Percentiles rank a stretch among this genome's conserved stretches.
These are phyloP conservation scores for Gadopsis marmoratus DNA, from an alignment of 2,797 vertebrate species.

Conservation along the genomic window DNA sequence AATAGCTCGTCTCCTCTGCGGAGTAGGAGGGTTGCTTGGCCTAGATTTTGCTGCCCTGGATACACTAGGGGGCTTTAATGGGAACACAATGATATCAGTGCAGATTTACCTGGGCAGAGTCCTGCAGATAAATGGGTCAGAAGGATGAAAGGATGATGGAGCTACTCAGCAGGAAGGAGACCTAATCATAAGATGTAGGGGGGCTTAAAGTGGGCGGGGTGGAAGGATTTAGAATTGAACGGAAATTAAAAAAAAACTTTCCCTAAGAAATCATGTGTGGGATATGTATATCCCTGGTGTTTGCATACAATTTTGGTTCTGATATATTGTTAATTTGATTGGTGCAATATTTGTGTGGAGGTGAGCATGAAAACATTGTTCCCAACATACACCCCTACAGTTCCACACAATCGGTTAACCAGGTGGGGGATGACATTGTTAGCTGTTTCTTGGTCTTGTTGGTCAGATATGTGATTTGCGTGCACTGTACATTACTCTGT, in stretches of 20 bases:
- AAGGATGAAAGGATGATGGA: slow-evolving; percentile 68
- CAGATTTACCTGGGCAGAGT: slow-evolving; percentile 78
- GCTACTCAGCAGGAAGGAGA: slow-evolving; percentile 61
- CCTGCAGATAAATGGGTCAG: slow-evolving; percentile 77
- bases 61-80: slow-evolving; percentile 74
- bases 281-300: background rate
- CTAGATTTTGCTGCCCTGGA: slow-evolving; percentile 80
- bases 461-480: background rate
- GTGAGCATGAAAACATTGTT: background rate
- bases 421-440: background rate
- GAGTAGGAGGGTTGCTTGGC: slow-evolving; percentile 72
- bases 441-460: background rate
- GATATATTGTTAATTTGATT: background rate
- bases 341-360: background rate
- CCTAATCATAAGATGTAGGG: slow-evolving; percentile 2
- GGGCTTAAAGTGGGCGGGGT: background rate
- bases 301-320: background rate
- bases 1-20: slow-evolving; percentile 33
- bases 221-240: slow-evolving; percentile 16
- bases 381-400: background rate
- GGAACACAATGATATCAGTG: slow-evolving; percentile 81
- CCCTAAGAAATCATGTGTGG: background rate
- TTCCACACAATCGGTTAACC: background rate
- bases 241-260: background rate
- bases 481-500: background rate